Percentiles rank a stretch among this genome's conserved stretches.
Conservation (phyloP, 1,140 invertebrate genomes). For the Hylaeus volcanicus region DNA sequence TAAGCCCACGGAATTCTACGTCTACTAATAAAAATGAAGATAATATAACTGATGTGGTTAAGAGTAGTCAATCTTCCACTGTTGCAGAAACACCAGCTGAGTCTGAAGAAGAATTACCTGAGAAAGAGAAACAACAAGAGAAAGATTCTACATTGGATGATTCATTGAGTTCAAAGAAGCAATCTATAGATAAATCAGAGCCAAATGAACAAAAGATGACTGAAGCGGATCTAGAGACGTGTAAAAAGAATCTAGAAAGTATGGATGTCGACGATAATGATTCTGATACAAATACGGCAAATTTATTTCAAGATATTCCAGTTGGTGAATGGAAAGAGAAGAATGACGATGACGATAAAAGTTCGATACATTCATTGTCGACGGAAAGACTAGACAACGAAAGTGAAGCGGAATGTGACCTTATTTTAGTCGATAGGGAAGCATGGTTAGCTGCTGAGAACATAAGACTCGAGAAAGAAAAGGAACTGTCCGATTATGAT, state of each 20-base stretch:
- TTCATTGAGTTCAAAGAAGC: background rate
- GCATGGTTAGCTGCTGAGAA: constrained; percentile 43
- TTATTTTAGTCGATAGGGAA: constrained; percentile 56
- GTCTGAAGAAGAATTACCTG: background rate
- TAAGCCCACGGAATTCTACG: background rate
- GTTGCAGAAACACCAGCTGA: constrained; percentile 45
- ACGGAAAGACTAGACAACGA: constrained; percentile 31
- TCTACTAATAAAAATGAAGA: background rate
- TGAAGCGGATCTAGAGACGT: constrained; percentile 1
- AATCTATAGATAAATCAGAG: constrained; percentile 2
- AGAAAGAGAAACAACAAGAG: background rate
- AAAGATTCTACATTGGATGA: background rate
- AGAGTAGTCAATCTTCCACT: constrained; percentile 54
- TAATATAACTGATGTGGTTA: constrained; percentile 36
- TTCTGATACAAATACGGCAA: constrained; percentile 9
- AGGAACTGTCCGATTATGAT: constrained; percentile 51
- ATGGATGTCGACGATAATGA: constrained; percentile 13
- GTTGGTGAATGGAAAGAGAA: constrained; percentile 44
- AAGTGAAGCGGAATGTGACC: constrained; percentile 58
- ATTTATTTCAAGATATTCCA: constrained; percentile 59
- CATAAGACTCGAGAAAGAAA: background rate
- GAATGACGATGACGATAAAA: background rate
- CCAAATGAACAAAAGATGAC: background rate
- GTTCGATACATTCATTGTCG: constrained; percentile 20
- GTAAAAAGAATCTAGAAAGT: constrained; percentile 5